Conservation (phyloP, 2,888 invertebrate genomes). For the Adela reaumurella region DNA sequence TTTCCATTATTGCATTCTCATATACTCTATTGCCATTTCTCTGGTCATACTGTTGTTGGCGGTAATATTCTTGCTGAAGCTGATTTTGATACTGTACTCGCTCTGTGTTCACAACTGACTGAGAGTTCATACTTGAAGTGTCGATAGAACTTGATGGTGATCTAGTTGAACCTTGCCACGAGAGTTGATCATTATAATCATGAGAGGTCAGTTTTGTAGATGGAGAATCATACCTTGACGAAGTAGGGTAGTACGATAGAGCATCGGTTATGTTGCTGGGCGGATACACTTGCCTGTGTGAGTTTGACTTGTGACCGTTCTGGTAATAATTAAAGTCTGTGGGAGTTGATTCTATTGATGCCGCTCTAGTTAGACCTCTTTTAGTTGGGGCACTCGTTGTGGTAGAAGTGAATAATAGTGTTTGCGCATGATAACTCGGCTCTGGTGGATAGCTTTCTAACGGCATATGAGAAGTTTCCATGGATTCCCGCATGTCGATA, state of each 20-base stretch:
- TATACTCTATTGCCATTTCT: conserved; percentile 40
- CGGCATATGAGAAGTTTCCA: conserved; percentile 28
- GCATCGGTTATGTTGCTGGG: conserved; percentile 75
- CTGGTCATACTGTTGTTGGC: conserved; percentile 53
- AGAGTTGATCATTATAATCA: conserved; percentile 54
- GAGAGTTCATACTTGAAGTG: conserved; percentile 54
- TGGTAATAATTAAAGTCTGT: conserved; percentile 52
- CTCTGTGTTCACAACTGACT: conserved; percentile 54
- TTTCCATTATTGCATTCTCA: conserved; percentile 29
- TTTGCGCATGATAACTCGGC: conserved; percentile 56
- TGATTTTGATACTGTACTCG: conserved; percentile 54
- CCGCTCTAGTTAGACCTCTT: conserved; percentile 56
- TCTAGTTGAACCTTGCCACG: conserved; percentile 58
- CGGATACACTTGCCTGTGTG: conserved; percentile 67
- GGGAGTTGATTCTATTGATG: conserved; percentile 41
- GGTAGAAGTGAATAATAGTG: conserved; percentile 40
- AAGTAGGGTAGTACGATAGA: conserved; percentile 77
- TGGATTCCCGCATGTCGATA: conserved; percentile 59
- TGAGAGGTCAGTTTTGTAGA: conserved; percentile 52
- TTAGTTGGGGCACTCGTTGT: conserved; percentile 30
- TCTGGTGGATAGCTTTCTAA: conserved; percentile 51
- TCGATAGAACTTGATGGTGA: conserved; percentile 62
- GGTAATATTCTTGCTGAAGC: conserved; percentile 51
- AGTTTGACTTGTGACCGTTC: conserved; percentile 65
- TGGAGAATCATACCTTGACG: conserved; percentile 56